Base-by-base conservation (phyloP, 2,797 vertebrate species). In the Tachyglossus aculeatus region DNA sequence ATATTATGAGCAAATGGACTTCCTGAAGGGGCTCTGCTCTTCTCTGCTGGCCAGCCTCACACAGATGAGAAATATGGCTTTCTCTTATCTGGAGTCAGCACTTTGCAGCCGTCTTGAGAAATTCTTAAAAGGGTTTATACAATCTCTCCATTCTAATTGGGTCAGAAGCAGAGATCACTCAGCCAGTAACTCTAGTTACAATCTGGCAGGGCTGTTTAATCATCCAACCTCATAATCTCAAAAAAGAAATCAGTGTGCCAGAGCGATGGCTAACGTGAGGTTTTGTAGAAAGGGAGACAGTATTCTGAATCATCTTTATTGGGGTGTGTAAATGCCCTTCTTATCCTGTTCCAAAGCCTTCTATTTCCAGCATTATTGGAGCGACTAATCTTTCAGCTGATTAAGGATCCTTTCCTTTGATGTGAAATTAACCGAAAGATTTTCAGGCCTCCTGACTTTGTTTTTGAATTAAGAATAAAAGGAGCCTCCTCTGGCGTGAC, bases 261-360 rank as follows among this genome's bases (percentile, higher is more conserved):
- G 67, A 68, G 70, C 65, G 71, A 63, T 71, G 67, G 60, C 57
- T 38, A 2, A 29, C 76, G 72, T 55, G 56, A 55, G 36, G 76
- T 44, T 57, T 53, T 54, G 22, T 61, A 0, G 34, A 22, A 50
- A 71, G 63, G 25, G 59, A 27, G 54, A 38, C 56, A 67, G 48
- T 50, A 36, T 62, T 72, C 39, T 62, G 21, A 81, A 78, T 68
- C 67, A 64, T 51, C 79, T 66, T 65, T 15, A 34, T 67, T 21
- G 54, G 18, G 22, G 6, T 44, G 11, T 43, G 53, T 57, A 56
- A 63, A 44, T 29, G 64, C 41, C 5, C 38, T 15, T n/a, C 8
- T 3, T 11, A 6, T 29, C 51, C 4, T 37, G 37, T 66, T 38
- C 34, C 24, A 6, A 13, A 41, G 48, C 38, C 5, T 37, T 47